Evolutionary conservation across 1,140 invertebrate species (phyloP), one percentile per base, ranked within the genome.

Genomic region (Conopomorpha cramerella): DNA sequence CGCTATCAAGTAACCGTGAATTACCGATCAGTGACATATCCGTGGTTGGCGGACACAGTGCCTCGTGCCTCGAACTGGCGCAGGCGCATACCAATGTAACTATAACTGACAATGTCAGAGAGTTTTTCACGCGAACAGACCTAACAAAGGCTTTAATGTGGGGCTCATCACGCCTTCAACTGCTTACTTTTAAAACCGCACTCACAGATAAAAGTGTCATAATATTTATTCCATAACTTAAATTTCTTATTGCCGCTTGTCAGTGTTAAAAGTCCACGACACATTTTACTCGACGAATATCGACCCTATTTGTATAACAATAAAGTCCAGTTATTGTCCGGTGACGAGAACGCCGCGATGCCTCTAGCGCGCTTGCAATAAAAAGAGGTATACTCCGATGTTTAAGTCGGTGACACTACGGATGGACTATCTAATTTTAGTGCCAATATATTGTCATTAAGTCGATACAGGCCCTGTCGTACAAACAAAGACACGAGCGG

Each of bases 401-500:
- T 68, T 62, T 48, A 41, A 51, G 43, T 42, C 37, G 52, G 60
- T 74, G 70, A 70, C 58, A 57, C 52, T 56, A 64, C 56, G 59
- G 67, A 63, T 57, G 59, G 67, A 63, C 71, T 68, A 72, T 76
- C 71, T 76, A 72, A 72, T 72, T 76, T 76, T 76, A 76, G 70
- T 68, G 71, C 65, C 67, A 76, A 76, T 76, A 76, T 76, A 76
- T 76, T 76, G 67, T 76, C 71, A 76, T 76, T 76, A 76, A 68
- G 62, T 64, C 60, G 71, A 76, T 76, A 72, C 67, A 72, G 71
- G 72, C 72, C 71, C 72, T 76, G 71, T 76, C 72, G 71, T 71
- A 72, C 62, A 64, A 64, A 71, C 71, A 72, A 72, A 68, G 57
- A 30, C 48, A 46, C 58, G 50, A 54, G 49, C 51, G 42, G 45